Conservation (phyloP, 2,888 invertebrate genomes). For the Autographa gamma region DNA sequence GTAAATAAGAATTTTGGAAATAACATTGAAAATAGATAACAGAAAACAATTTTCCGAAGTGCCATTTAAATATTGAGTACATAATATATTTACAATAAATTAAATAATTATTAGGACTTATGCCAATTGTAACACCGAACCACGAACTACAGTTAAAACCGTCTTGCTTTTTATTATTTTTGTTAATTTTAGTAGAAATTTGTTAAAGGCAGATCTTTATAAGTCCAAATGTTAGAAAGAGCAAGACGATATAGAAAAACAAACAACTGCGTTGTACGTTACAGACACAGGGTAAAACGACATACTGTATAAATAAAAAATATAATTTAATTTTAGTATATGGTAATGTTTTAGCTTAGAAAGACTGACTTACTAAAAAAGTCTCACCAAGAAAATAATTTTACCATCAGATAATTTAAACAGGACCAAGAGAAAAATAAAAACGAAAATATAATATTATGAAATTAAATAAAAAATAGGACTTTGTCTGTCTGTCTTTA, state of each 20-base stretch:
- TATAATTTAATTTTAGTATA: not conserved
- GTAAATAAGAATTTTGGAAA: conserved; percentile 7
- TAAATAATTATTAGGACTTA: conserved; percentile 34
- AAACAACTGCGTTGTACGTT: conserved; percentile 79
- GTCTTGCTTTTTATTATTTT: conserved; percentile 54
- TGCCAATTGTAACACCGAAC: conserved; percentile 60
- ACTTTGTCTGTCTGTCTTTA: no score
- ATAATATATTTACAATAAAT: conserved; percentile 47
- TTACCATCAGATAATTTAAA: no score
- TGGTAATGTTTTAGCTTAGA: no score
- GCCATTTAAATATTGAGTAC: conserved; percentile 26
- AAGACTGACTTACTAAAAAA: no score
- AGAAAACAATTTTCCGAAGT: conserved; percentile 28
- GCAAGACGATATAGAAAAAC: conserved; percentile 59
- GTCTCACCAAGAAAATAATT: no score
- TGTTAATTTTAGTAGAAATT: conserved; percentile 40
- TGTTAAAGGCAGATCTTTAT: conserved; percentile 41
- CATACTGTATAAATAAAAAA: conserved; percentile 24
- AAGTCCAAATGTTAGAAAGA: conserved; percentile 61
- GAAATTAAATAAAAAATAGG: no score
- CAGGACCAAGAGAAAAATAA: no score
- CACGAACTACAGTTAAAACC: conserved; percentile 58
- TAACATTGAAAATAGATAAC: conserved; percentile 15
- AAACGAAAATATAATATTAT: no score
- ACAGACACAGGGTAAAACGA: conserved; percentile 66